Conservation (phyloP, 2,797 vertebrate species). For the Neoniphon sammara region DNA sequence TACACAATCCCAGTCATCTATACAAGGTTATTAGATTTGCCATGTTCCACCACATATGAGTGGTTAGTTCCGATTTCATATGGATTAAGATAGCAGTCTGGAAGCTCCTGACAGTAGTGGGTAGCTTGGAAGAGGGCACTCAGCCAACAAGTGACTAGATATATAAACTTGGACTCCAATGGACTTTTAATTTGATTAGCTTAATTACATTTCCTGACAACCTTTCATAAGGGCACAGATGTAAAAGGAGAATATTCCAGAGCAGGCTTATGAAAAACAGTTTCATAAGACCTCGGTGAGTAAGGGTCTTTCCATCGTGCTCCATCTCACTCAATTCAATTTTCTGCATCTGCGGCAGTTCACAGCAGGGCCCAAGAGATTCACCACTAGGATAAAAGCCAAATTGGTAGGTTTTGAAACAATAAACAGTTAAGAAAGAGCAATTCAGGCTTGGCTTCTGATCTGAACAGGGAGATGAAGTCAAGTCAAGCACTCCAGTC, state of each 20-base stretch:
- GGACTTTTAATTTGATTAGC: conserved; percentile 65
- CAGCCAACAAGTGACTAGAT: conserved; percentile 33
- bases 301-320: conserved; percentile 40
- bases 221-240: conserved; percentile 59
- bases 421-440: conserved; percentile 45
- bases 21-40: conserved; percentile 40
- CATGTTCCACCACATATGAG: conserved; percentile 55
- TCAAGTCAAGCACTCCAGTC: conserved; percentile 10
- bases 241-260: conserved; percentile 63
- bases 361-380: conserved; percentile 54
- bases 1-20: conserved; percentile 13
- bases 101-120: conserved; percentile 42
- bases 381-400: conserved; percentile 33
- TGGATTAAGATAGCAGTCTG: conserved; percentile 32
- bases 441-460: conserved; percentile 42
- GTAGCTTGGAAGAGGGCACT: background rate
- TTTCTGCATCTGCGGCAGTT: conserved; percentile 69
- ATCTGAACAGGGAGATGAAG: conserved; percentile 26
- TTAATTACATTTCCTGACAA: conserved; percentile 73
- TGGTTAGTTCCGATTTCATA: conserved; percentile 27
- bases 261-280: conserved; percentile 56
- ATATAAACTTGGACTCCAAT: conserved; percentile 50
- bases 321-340: conserved; percentile 57
- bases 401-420: conserved; percentile 64
- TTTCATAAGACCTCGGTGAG: conserved; percentile 62